A percentile compares a stretch with the other conserved stretches of the same genome.
These are phyloP conservation scores for Nemapogon koenigi DNA, from an alignment of 2,888 invertebrate species.

Conservation along the genomic window DNA sequence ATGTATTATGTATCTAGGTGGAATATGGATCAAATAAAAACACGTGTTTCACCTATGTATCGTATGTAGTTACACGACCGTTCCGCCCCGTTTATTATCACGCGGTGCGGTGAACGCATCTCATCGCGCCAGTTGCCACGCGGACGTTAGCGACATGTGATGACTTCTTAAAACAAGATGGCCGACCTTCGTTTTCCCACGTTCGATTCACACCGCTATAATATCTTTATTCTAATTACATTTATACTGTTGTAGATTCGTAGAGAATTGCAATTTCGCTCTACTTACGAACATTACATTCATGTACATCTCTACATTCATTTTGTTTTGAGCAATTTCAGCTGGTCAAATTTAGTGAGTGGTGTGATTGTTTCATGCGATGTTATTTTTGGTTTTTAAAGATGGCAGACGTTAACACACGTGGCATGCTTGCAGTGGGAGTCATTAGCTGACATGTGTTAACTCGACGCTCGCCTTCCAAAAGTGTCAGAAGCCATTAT, in stretches of 20 bases:
- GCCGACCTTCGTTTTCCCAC: conserved; percentile 62
- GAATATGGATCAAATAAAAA: conserved; percentile 54
- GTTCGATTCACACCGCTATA: conserved; percentile 47
- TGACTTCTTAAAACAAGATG: conserved; percentile 56
- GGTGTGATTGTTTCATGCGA: no score
- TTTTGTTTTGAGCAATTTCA: no score
- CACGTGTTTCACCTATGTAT: conserved; percentile 43
- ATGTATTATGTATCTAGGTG: no score
- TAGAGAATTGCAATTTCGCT: conserved; percentile 34
- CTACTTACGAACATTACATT: no score
- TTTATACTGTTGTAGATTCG: conserved; percentile 40
- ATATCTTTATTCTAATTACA: conserved; percentile 46
- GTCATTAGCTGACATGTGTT: conserved; percentile 40
- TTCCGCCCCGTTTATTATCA: conserved; percentile 43
- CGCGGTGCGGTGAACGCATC: conserved; percentile 39
- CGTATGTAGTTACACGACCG: no score
- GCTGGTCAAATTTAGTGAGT: no score
- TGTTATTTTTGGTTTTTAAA: no score
- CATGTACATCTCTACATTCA: no score
- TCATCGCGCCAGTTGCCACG: conserved; percentile 58
- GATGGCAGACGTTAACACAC: conserved; percentile 20
- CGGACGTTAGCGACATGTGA: conserved; percentile 51
- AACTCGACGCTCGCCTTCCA: no score
- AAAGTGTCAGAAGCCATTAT: no score
- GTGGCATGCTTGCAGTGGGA: conserved; percentile 25